Evolutionary conservation across 2,113 vertebrate species (phyloP).

Genomic region (Periophthalmodon schlosseri): DNA sequence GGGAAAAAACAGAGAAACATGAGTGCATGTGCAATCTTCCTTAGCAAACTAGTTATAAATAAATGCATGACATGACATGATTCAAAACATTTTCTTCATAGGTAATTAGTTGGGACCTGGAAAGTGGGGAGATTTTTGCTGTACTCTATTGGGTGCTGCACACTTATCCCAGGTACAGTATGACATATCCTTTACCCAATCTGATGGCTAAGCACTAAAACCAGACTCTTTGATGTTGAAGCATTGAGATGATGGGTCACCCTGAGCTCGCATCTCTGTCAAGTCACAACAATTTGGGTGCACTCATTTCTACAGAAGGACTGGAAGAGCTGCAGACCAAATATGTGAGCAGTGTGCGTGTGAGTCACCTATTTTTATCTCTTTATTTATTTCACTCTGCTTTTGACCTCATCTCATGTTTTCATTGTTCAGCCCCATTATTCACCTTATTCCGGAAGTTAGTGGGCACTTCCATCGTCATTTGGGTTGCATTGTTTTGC

Average conservation of each 20-base stretch:
- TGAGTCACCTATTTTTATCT: slow-evolving; percentile 46
- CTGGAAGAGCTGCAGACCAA: slow-evolving; percentile 87
- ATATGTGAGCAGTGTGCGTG: slow-evolving; percentile 88
- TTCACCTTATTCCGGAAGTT: no score
- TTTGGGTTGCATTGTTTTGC: no score
- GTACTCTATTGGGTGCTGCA: slow-evolving; percentile 90
- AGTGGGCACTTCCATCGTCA: no score
- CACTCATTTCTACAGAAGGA: slow-evolving; percentile 84
- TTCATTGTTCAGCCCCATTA: no score
- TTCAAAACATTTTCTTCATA: slow-evolving; percentile 67
- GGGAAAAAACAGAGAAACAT: no score
- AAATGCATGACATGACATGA: no score
- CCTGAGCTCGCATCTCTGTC: slow-evolving; percentile 84
- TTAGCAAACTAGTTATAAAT: no score
- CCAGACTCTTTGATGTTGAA: slow-evolving; percentile 49
- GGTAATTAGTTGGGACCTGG: slow-evolving; percentile 86
- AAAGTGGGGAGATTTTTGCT: slow-evolving; percentile 87
- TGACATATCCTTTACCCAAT: not conserved
- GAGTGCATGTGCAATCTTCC: no score
- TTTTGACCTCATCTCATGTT: not conserved
- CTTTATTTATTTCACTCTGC: not conserved
- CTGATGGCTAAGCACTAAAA: slow-evolving; percentile 7
- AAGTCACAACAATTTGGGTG: slow-evolving; percentile 79
- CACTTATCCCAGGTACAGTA: slow-evolving; percentile 86
- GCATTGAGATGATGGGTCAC: slow-evolving; percentile 91